phyloP scores from a whole-genome alignment of 2,888 invertebrate genomes.

The Lasioglossum villosulum region DNA sequence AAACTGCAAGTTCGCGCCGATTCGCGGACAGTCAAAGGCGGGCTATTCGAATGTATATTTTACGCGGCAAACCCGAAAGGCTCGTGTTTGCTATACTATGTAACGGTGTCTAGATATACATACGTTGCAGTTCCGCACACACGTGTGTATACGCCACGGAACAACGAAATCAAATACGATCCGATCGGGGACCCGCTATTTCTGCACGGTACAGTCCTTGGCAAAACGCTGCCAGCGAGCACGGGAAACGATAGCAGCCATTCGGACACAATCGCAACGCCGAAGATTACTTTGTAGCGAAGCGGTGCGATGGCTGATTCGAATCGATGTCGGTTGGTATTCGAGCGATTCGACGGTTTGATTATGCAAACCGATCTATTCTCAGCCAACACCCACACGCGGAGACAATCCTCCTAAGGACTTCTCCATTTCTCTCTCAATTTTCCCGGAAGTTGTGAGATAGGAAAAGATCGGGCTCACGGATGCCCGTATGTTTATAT shows the following conservation, averaged over 20 bases:
- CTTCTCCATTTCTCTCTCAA: not conserved
- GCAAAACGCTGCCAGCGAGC: constrained; percentile 36
- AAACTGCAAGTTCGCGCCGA: not conserved
- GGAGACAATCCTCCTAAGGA: not conserved
- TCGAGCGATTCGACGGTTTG: not conserved
- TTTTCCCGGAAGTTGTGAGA: not conserved
- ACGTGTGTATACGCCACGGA: constrained; percentile 41
- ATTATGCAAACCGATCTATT: constrained; percentile 6
- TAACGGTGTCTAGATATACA: constrained; percentile 12
- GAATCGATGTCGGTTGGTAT: not conserved
- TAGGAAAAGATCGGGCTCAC: not conserved
- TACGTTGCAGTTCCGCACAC: constrained; percentile 39
- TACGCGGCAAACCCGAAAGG: constrained; percentile 32
- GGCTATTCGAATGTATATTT: constrained; percentile 25
- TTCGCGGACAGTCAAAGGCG: not conserved
- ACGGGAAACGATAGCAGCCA: constrained; percentile 11
- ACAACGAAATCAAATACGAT: constrained; percentile 65
- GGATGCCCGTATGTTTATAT: not conserved
- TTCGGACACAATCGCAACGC: not conserved
- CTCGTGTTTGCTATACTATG: constrained; percentile 34
- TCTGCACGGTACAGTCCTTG: constrained; percentile 66
- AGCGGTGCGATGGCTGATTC: not conserved
- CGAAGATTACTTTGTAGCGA: constrained; percentile 46
- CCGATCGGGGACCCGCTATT: constrained; percentile 65
- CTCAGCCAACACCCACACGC: not conserved